A percentile compares a stretch with the other conserved stretches of the same genome.
phyloP scores from a whole-genome alignment of 2,888 invertebrate species.

The Sminthurinus aureus region DNA sequence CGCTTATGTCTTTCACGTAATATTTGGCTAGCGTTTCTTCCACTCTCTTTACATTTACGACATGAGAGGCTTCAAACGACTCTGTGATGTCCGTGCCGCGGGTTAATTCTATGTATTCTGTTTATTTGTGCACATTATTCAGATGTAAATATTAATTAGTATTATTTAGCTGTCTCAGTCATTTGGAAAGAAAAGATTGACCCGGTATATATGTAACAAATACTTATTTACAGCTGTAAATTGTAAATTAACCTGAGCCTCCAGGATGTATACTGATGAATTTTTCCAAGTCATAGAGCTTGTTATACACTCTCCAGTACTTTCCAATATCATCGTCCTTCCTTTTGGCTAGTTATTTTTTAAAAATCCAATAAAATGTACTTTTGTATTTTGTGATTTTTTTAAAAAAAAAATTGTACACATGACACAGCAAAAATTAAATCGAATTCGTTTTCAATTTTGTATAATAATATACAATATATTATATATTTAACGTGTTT shows the following conservation, averaged over 20 bases:
- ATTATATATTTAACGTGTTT: constrained; percentile 2
- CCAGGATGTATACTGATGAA: constrained; percentile 87
- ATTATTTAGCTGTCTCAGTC: too few relatives aligned
- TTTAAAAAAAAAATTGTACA: neutral
- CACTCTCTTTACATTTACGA: constrained; percentile 43
- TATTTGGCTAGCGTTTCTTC: constrained; percentile 56
- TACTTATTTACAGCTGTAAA: too few relatives aligned
- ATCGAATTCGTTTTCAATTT: neutral
- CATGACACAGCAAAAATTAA: neutral
- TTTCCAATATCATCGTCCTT: constrained; percentile 76
- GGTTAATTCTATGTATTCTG: constrained; percentile 71
- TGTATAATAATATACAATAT: neutral
- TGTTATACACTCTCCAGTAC: constrained; percentile 79
- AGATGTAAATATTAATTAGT: too few relatives aligned
- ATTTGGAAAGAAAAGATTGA: too few relatives aligned
- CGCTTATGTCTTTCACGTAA: constrained; percentile 52
- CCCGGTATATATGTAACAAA: too few relatives aligned
- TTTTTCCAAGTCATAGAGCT: constrained; percentile 82
- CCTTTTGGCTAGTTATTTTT: constrained; percentile 65
- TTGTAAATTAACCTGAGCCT: too few relatives aligned
- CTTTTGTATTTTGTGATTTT: neutral
- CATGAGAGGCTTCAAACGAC: constrained; percentile 61
- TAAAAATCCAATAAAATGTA: too few relatives aligned
- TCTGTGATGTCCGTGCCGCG: constrained; percentile 62
- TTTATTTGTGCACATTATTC: too few relatives aligned